Evolutionary conservation across 2,888 invertebrate genomes (phyloP).

Genomic region (Sphinx pinastri): DNA sequence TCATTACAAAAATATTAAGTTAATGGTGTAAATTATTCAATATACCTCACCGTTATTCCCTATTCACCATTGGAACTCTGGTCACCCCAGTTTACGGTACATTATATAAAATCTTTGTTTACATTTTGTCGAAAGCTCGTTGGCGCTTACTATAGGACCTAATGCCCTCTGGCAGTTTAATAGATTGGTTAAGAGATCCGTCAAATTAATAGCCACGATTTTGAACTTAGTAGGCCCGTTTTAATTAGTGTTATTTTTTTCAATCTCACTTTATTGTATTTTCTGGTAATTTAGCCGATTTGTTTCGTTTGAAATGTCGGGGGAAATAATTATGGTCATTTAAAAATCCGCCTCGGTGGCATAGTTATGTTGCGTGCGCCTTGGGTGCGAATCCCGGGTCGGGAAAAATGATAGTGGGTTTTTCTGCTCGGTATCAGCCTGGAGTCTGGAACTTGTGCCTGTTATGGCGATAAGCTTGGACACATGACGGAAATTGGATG

Average conservation of each 20-base stretch:
- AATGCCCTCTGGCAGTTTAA: conserved; percentile 15
- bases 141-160: background rate
- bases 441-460: too few species aligned
- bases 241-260: conserved; percentile 17
- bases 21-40: too few species aligned
- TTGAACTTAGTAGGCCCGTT: conserved; percentile 10
- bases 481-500: too few species aligned
- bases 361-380: too few species aligned
- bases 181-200: conserved; percentile 4
- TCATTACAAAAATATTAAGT: too few species aligned
- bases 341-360: background rate
- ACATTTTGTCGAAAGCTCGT: background rate
- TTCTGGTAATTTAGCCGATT: conserved; percentile 6
- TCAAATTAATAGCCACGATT: conserved; percentile 23
- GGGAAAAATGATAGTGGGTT: too few species aligned
- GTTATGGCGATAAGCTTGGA: too few species aligned
- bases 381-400: too few species aligned
- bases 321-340: background rate
- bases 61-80: too few species aligned
- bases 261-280: conserved; percentile 14
- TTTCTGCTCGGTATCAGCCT: too few species aligned
- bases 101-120: background rate
- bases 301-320: background rate
- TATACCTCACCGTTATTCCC: too few species aligned
- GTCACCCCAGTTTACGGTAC: background rate